A percentile compares a stretch with the other conserved stretches of the same genome.
Evolutionary conservation across 2,888 invertebrate species (phyloP).

Genomic region (Pasiphila rectangulata): DNA sequence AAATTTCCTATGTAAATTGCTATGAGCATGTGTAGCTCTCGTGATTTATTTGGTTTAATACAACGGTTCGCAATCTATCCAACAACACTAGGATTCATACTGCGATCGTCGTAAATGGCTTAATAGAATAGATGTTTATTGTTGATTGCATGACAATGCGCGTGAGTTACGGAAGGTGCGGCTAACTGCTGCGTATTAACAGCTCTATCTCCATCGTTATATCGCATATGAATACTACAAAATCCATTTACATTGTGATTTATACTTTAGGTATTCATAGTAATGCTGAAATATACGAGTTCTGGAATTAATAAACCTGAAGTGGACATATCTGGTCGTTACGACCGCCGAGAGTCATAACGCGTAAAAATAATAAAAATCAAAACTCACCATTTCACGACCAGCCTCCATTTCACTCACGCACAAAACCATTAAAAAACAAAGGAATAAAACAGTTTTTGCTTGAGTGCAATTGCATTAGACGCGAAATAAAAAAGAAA

Average conservation of each 20-base stretch:
- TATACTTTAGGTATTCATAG: slow-evolving; percentile 16
- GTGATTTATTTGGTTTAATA: no score
- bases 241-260: not conserved
- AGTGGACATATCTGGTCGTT: slow-evolving; percentile 31
- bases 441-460: slow-evolving; percentile 64
- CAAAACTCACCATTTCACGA: slow-evolving; percentile 62
- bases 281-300: slow-evolving; percentile 21
- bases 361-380: slow-evolving; percentile 26
- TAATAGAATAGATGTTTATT: slow-evolving; percentile 62
- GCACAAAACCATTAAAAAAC: slow-evolving; percentile 70
- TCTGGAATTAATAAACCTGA: slow-evolving; percentile 28
- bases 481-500: slow-evolving; percentile 71
- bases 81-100: slow-evolving; percentile 47
- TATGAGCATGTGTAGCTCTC: not conserved
- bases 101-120: slow-evolving; percentile 64
- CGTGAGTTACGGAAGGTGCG: slow-evolving; percentile 44
- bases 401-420: slow-evolving; percentile 58
- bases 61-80: slow-evolving; percentile 14
- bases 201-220: slow-evolving; percentile 11
- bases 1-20: no score
- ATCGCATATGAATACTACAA: slow-evolving; percentile 9
- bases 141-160: slow-evolving; percentile 74
- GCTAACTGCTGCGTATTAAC: slow-evolving; percentile 25
- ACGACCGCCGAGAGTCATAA: slow-evolving; percentile 28
- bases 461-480: slow-evolving; percentile 78